phyloP scores from a whole-genome alignment of 2,797 vertebrate species.

The Epinephelus coioides region DNA sequence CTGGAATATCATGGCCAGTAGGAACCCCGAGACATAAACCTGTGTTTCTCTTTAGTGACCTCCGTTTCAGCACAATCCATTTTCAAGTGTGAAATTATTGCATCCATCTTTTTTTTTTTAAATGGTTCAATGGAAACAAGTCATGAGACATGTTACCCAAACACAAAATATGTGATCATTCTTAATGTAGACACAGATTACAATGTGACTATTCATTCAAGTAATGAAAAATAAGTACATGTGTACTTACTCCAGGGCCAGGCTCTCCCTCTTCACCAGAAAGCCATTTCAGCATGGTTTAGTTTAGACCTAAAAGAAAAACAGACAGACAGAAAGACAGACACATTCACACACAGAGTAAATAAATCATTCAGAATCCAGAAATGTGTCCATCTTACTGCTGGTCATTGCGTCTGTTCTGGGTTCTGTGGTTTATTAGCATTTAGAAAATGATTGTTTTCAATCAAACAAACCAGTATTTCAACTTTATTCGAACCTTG shows the following conservation, averaged over 20 bases:
- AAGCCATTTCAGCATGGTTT: slow-evolving; percentile 93
- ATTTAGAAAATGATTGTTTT: background rate
- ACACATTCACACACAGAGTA: background rate
- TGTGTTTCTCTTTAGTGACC: too few relatives aligned
- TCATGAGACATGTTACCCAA: background rate
- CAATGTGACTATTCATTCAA: background rate
- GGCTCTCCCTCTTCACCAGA: slow-evolving; percentile 87
- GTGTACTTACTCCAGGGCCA: slow-evolving; percentile 85
- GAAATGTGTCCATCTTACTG: background rate
- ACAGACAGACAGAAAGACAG: too few relatives aligned
- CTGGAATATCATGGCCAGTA: too few relatives aligned
- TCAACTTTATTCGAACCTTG: background rate
- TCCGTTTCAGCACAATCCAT: background rate
- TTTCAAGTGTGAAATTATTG: background rate
- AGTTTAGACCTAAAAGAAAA: slow-evolving; percentile 42
- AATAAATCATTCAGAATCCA: slow-evolving; percentile 10
- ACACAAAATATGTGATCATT: background rate
- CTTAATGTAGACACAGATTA: background rate
- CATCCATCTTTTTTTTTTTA: too few relatives aligned
- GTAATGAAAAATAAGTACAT: background rate
- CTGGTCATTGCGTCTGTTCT: background rate
- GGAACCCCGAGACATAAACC: too few relatives aligned
- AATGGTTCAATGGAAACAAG: background rate
- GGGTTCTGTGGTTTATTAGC: background rate
- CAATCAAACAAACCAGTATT: background rate